A percentile compares a stretch with the other conserved stretches of the same genome.
phyloP scores from a whole-genome alignment of 2,888 invertebrate species.

The Philonicus albiceps region DNA sequence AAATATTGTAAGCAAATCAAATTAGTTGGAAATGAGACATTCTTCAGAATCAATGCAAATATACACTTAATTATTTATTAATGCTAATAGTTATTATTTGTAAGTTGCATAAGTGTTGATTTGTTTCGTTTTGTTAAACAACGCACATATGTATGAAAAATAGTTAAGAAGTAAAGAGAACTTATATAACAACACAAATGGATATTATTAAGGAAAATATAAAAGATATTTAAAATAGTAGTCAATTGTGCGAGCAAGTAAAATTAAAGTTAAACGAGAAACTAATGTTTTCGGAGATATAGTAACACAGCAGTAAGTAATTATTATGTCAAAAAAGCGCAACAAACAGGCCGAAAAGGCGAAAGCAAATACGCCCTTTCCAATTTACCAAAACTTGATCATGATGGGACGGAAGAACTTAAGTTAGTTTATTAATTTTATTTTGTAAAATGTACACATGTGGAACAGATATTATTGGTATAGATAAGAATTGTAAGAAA shows the following conservation, averaged over 20 bases:
- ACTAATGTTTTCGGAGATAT: conserved; percentile 1
- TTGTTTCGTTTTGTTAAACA: conserved; percentile 34
- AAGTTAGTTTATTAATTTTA: conserved; percentile 17
- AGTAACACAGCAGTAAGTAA: neutral
- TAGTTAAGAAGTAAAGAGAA: conserved; percentile 2
- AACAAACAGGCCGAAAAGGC: neutral
- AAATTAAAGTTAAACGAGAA: conserved; percentile 34
- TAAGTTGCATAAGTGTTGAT: conserved; percentile 34
- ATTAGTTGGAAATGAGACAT: conserved; percentile 37
- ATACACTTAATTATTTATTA: conserved; percentile 33
- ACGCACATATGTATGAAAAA: conserved; percentile 40
- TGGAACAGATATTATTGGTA: conserved; percentile 38
- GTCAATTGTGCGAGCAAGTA: conserved; percentile 18
- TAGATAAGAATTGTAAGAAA: conserved; percentile 39
- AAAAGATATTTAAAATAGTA: conserved; percentile 34
- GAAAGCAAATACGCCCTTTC: neutral
- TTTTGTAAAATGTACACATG: conserved; percentile 40
- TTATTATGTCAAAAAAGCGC: conserved; percentile 23
- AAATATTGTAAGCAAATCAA: conserved; percentile 29
- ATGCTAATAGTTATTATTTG: conserved; percentile 23
- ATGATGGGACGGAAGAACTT: conserved; percentile 26
- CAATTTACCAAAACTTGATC: neutral
- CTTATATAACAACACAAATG: conserved; percentile 31
- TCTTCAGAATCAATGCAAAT: conserved; percentile 39
- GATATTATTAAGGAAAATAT: conserved; percentile 32